Evolutionary conservation across 2,113 vertebrate genomes (phyloP).

Genomic region (Sapajus apella): DNA sequence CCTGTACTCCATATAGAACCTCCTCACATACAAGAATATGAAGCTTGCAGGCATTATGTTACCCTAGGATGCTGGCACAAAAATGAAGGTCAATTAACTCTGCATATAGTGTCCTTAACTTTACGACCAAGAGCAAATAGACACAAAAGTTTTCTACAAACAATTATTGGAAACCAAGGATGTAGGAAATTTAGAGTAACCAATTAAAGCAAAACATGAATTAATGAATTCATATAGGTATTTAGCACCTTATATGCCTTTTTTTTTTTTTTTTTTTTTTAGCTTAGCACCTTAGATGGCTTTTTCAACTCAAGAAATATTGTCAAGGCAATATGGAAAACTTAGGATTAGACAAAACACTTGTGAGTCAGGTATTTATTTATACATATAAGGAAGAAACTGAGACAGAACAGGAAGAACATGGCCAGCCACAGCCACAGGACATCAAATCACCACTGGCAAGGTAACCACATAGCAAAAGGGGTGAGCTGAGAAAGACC

Average conservation of each 20-base stretch:
- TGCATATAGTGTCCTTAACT: neutral
- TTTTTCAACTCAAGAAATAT: neutral
- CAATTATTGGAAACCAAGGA: neutral
- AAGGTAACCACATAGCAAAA: slow-evolving; percentile 36
- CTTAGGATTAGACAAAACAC: neutral
- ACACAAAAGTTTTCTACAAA: slow-evolving; percentile 20
- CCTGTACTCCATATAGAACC: neutral
- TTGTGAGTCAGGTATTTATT: slow-evolving; percentile 24
- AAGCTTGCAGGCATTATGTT: neutral
- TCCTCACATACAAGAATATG: neutral
- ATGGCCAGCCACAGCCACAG: neutral
- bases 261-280: neutral
- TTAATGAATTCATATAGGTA: neutral
- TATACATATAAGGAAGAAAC: slow-evolving; percentile 18
- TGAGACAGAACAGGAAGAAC: neutral
- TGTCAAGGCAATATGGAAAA: neutral
- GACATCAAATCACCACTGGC: neutral
- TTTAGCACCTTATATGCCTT: neutral
- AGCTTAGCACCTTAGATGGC: neutral
- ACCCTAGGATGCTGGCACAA: neutral
- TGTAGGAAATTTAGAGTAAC: neutral
- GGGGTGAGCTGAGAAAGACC: slow-evolving; percentile 58
- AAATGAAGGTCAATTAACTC: neutral
- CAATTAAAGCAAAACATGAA: slow-evolving; percentile 11
- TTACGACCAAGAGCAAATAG: neutral